These are phyloP conservation scores for Zaprionus nigranus DNA, from an alignment of 1,140 invertebrate species.

Conservation along the genomic window DNA sequence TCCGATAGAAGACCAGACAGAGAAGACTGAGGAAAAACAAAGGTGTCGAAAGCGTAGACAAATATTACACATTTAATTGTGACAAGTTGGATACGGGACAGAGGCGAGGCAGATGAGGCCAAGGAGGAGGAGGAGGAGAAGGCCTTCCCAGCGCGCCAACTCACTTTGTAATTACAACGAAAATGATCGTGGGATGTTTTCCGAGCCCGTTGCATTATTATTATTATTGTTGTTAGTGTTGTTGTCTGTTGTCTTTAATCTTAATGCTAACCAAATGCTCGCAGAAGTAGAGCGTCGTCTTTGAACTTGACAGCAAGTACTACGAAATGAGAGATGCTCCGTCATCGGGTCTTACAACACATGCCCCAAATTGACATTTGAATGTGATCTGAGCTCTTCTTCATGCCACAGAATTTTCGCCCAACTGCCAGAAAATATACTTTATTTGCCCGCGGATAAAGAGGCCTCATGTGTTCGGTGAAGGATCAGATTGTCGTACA, in stretches of 20 bases:
- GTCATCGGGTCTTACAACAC: background rate
- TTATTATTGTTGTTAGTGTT: slow-evolving; percentile 10
- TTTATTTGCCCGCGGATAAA: background rate
- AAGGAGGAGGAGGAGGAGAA: slow-evolving; percentile 2
- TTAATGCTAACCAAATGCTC: slow-evolving; percentile 7
- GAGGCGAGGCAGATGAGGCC: slow-evolving; percentile 1
- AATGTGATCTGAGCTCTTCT: background rate
- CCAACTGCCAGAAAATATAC: background rate
- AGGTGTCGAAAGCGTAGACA: slow-evolving; percentile 72
- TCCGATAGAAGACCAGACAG: background rate
- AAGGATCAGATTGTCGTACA: slow-evolving; percentile 37
- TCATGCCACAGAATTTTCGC: background rate
- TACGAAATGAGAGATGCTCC: background rate
- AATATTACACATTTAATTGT: slow-evolving; percentile 81
- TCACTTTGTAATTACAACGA: slow-evolving; percentile 42
- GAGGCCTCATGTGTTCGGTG: slow-evolving; percentile 14
- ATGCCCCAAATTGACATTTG: background rate
- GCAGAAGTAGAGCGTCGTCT: slow-evolving; percentile 19
- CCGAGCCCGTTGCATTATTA: background rate
- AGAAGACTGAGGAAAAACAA: slow-evolving; percentile 13
- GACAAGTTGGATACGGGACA: slow-evolving; percentile 52
- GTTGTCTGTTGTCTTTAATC: slow-evolving; percentile 12
- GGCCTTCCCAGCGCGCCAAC: slow-evolving; percentile 19
- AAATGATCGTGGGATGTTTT: slow-evolving; percentile 37
- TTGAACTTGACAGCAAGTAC: slow-evolving; percentile 20